Evolutionary conservation across 2,888 invertebrate genomes (phyloP), one percentile per base, ranked within the genome.

Genomic region (Mesorhabditis spiculigera): DNA sequence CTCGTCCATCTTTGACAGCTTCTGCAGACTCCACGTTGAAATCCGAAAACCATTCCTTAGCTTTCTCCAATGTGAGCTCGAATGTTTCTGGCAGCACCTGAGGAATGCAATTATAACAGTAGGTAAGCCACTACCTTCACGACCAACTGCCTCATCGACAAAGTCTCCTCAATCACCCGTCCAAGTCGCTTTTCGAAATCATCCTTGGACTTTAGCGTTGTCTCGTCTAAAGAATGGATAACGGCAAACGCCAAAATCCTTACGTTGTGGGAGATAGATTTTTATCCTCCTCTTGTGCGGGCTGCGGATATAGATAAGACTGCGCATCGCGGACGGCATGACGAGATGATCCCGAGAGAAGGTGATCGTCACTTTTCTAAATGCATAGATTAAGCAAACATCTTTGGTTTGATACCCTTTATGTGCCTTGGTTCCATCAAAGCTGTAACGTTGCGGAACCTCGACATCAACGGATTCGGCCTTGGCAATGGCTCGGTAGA

Each of bases 261-360:
- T n/a, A 77, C 74, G 75, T 68, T 79, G 77, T 41, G 79, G 79
- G 6, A 79, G 71, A 64, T 73, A 75, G 5, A 79, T 72, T 45
- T 77, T 79, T 16, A 77, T 73, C 62, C 77, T 63, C 28, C 79
- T 66, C 5, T 73, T 71, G 45, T 71, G 76, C 4, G 74, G 65
- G 62, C 75, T 75, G 50, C 79, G 67, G 45, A 76, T 69, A 50
- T 76, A 79, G 10, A 79, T 72, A 8, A 79, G 70, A 73, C 77
- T 77, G 28, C 71, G 70, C 68, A 77, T 65, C 4, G 76, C 79
- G 43, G 75, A 73, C 8, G 68, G 68, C 75, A 79, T 76, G 4
- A 75, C 71, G 3, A 74, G 67, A 4, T 68, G 66, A 16, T 71
- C 71, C 41, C 67, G 70, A n/a, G 73, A 69, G 62, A 75, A 79